Conservation (phyloP, 2,888 invertebrate genomes). For the Branchellion lobata region DNA sequence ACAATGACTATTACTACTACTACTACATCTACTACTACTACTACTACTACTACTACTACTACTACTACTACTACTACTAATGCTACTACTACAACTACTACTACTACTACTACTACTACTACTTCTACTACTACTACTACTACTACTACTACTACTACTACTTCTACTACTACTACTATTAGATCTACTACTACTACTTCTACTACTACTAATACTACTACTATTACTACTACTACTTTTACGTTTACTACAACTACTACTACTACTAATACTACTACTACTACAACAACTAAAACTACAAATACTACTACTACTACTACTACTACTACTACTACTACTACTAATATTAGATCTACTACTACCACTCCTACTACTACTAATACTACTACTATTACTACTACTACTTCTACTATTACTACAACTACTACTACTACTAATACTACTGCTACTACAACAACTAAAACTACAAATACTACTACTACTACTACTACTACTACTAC, state of each 20-base stretch:
- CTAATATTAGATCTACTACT: constrained; percentile 20
- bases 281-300: constrained; percentile 13
- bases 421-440: constrained; percentile 16
- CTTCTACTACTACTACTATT: constrained; percentile 33
- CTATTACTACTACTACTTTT: neutral
- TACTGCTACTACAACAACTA: neutral
- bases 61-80: constrained; percentile 30
- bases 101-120: constrained; percentile 44
- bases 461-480: neutral
- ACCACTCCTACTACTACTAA: constrained; percentile 19
- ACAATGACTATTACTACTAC: constrained; percentile 24
- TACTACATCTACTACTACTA: constrained; percentile 22
- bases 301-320: constrained; percentile 19
- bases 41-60: constrained; percentile 33
- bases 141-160: constrained; percentile 27
- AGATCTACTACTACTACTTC: constrained; percentile 28
- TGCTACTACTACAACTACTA: constrained; percentile 36
- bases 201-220: constrained; percentile 14
- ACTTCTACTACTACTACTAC: constrained; percentile 40
- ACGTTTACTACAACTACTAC: constrained; percentile 15
- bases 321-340: constrained; percentile 23
- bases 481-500: constrained; percentile 7
- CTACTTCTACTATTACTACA: constrained; percentile 12
- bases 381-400: constrained; percentile 18
- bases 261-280: constrained; percentile 17